These are phyloP conservation scores for Sprattus sprattus DNA, from an alignment of 2,113 vertebrate genomes.

Conservation along the genomic window DNA sequence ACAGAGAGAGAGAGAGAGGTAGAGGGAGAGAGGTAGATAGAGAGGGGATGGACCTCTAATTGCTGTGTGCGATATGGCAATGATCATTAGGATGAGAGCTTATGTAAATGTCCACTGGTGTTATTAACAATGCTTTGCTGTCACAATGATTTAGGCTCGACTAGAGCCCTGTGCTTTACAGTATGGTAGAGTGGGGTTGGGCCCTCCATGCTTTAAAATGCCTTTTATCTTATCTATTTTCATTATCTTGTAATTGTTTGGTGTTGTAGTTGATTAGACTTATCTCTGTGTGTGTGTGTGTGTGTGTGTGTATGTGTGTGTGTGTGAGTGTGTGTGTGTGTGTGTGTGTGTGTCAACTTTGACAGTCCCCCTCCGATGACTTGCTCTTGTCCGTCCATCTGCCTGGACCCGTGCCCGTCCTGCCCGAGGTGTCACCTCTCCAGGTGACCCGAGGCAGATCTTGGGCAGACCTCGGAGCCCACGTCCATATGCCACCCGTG, in stretches of 20 bases:
- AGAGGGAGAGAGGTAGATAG: neutral
- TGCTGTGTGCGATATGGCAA: neutral
- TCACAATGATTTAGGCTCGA: neutral
- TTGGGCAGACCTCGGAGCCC: neutral
- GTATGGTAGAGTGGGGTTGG: neutral
- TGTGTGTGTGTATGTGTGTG: neutral
- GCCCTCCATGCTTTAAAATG: no score
- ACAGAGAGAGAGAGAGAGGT: neutral
- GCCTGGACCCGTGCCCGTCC: neutral
- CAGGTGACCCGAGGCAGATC: neutral
- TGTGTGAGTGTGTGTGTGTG: neutral
- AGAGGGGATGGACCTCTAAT: neutral
- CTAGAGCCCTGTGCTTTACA: neutral
- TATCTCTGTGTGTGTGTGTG: neutral
- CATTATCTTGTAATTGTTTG: neutral
- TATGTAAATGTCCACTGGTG: constrained; percentile 3
- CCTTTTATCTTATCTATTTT: neutral
- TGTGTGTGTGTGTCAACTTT: neutral
- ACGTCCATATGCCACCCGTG: neutral
- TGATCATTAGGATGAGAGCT: neutral
- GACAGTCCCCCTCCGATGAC: neutral
- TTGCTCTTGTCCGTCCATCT: neutral
- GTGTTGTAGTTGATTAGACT: no score
- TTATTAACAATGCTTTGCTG: neutral
- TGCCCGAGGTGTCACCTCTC: neutral